Conservation (phyloP, 2,113 vertebrate species). For the Thunnus thynnus region DNA sequence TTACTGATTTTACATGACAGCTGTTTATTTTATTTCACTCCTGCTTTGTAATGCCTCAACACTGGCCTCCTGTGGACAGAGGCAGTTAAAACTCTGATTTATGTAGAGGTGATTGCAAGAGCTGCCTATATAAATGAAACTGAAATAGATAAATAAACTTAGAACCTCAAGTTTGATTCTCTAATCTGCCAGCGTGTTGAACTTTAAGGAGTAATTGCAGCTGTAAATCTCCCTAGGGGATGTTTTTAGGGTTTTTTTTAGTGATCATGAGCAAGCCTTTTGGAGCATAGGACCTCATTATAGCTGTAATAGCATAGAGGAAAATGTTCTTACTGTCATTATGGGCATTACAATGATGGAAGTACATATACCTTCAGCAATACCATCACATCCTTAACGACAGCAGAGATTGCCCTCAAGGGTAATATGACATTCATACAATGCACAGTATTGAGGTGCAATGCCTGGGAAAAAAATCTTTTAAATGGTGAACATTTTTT, state of each 20-base stretch:
- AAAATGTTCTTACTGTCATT: conserved; percentile 55
- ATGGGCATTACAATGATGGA: conserved; percentile 43
- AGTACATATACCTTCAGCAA: conserved; percentile 4
- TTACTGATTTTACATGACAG: not conserved
- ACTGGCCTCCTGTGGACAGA: conserved; percentile 55
- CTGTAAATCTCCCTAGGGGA: not conserved
- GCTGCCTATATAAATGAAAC: not conserved
- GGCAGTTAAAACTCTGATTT: conserved; percentile 29
- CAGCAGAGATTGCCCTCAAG: conserved; percentile 25
- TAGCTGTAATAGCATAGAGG: conserved; percentile 38
- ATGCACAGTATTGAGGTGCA: not conserved
- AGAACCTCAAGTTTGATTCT: conserved; percentile 28
- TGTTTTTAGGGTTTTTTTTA: conserved; percentile 15
- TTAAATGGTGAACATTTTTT: conserved; percentile 4
- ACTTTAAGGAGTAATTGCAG: conserved; percentile 29
- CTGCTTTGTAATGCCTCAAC: conserved; percentile 24
- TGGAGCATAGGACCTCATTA: conserved; percentile 39
- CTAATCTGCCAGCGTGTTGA: conserved; percentile 28
- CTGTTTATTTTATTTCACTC: not conserved
- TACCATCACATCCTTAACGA: conserved; percentile 19
- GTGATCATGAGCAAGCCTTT: conserved; percentile 20
- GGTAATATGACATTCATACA: conserved; percentile 56
- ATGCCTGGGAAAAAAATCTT: not conserved
- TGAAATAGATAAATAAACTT: conserved; percentile 37
- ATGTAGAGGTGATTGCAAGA: not conserved